These are phyloP conservation scores for Achroia grisella DNA, from an alignment of 1,140 invertebrate genomes.

Conservation along the genomic window DNA sequence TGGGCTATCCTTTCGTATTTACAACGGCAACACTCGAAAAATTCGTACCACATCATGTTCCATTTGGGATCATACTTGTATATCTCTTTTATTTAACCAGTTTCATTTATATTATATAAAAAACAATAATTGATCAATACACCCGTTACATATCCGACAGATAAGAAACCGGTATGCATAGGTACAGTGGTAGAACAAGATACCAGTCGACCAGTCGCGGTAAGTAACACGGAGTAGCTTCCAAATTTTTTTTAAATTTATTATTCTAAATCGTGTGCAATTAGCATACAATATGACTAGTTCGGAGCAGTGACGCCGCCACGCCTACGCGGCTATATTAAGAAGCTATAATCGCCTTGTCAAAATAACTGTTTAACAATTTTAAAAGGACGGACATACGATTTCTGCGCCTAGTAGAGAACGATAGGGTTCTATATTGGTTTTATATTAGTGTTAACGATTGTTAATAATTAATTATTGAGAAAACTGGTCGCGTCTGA, in stretches of 20 bases:
- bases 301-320: conserved; percentile 43
- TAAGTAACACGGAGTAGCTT: conserved; percentile 34
- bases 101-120: too few relatives aligned
- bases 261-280: conserved; percentile 50
- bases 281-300: conserved; percentile 61
- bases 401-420: conserved; percentile 8
- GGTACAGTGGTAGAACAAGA: too few relatives aligned
- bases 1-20: too few relatives aligned
- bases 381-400: not conserved
- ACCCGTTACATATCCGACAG: not conserved
- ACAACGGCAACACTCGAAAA: too few relatives aligned
- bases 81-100: too few relatives aligned
- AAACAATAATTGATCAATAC: too few relatives aligned
- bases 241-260: conserved; percentile 50
- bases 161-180: not conserved
- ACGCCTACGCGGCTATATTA: conserved; percentile 33
- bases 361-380: conserved; percentile 18
- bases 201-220: conserved; percentile 26
- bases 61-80: too few relatives aligned
- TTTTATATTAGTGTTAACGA: conserved; percentile 10
- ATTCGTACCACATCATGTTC: too few relatives aligned
- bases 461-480: conserved; percentile 26
- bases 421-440: conserved; percentile 12
- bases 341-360: conserved; percentile 17
- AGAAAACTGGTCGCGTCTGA: conserved; percentile 15